phyloP scores from a whole-genome alignment of 2,797 vertebrate genomes.

The Falco biarmicus region DNA sequence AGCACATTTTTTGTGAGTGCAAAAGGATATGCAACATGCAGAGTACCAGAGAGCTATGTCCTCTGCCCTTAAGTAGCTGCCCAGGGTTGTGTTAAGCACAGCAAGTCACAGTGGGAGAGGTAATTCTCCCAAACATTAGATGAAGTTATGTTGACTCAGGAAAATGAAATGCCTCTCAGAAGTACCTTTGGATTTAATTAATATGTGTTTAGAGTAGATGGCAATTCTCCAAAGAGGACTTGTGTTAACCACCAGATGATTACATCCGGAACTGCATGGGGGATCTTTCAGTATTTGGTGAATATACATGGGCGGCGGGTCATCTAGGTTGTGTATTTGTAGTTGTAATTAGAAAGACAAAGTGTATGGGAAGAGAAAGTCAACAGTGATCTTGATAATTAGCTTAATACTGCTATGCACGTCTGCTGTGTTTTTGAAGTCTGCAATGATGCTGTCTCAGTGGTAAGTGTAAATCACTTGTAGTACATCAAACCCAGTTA shows the following conservation, averaged over 20 bases:
- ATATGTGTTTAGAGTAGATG: background rate
- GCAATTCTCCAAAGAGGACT: background rate
- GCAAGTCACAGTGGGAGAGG: background rate
- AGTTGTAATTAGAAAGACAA: slow-evolving; percentile 42
- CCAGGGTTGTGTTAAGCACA: background rate
- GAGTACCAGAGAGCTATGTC: background rate
- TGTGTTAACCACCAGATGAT: background rate
- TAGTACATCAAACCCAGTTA: background rate
- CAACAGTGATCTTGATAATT: slow-evolving; percentile 15
- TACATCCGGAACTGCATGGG: background rate
- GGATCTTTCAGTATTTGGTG: background rate
- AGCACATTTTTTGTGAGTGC: background rate
- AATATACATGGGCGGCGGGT: background rate
- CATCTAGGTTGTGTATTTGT: background rate
- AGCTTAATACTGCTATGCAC: background rate
- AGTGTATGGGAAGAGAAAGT: slow-evolving; percentile 12
- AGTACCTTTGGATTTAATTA: slow-evolving; percentile 14
- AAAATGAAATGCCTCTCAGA: slow-evolving; percentile 7
- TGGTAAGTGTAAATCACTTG: background rate
- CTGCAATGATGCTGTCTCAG: background rate
- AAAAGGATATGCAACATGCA: background rate
- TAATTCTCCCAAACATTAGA: background rate
- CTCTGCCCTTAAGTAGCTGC: background rate
- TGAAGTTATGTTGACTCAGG: background rate
- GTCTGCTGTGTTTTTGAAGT: background rate